Conservation (phyloP, 2,797 vertebrate genomes). For the Phoxinus dragarum region DNA sequence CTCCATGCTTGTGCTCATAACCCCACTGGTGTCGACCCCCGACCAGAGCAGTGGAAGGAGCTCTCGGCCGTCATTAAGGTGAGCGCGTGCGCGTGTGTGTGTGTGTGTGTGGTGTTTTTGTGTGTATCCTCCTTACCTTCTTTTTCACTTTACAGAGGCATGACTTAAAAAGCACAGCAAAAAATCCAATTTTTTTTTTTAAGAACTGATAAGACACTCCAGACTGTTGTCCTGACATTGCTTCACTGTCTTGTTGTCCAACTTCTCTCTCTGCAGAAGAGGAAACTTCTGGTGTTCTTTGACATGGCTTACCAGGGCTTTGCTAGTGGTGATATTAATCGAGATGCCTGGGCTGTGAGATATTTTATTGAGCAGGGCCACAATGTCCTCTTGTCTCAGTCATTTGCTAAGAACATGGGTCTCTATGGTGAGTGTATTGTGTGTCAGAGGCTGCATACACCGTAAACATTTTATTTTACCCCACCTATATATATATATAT, state of each 20-base stretch:
- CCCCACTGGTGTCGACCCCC: slow-evolving; percentile 97
- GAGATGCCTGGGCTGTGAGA: slow-evolving; percentile 95
- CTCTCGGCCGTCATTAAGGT: slow-evolving; percentile 88
- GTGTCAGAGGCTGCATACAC: not conserved
- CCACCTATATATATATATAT: too few relatives aligned
- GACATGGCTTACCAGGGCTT: slow-evolving; percentile 99
- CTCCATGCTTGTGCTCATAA: slow-evolving; percentile 98
- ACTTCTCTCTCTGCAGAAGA: slow-evolving; percentile 80
- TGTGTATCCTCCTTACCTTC: not conserved
- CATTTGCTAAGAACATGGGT: slow-evolving; percentile 99
- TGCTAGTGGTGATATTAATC: slow-evolving; percentile 93
- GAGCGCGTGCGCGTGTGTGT: not conserved
- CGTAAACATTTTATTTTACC: not conserved
- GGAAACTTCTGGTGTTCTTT: slow-evolving; percentile 91
- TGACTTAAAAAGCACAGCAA: not conserved
- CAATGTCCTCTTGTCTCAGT: slow-evolving; percentile 91
- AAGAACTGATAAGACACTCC: not conserved
- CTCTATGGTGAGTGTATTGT: slow-evolving; percentile 88
- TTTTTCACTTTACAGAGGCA: not conserved
- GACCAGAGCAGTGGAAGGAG: slow-evolving; percentile 95
- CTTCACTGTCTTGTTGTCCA: not conserved
- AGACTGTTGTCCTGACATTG: not conserved
- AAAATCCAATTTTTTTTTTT: not conserved
- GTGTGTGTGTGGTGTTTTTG: not conserved
- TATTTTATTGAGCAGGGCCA: slow-evolving; percentile 95